Conservation (phyloP, 1,140 invertebrate genomes). For the Drosophila dunni region DNA sequence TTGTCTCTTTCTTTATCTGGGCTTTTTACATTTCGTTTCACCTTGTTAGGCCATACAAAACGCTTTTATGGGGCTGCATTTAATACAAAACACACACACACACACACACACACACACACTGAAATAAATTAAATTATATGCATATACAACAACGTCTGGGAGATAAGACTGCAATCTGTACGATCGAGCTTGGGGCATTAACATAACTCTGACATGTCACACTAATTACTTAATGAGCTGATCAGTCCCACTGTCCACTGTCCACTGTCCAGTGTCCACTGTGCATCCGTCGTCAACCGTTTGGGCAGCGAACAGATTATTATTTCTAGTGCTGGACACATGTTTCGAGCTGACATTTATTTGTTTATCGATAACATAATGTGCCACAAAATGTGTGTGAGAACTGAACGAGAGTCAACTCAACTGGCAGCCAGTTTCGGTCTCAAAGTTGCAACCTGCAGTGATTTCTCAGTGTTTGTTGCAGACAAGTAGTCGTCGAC, state of each 20-base stretch:
- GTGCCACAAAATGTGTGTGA: constrained; percentile 62
- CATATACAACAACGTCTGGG: constrained; percentile 41
- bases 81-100: constrained; percentile 31
- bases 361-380: constrained; percentile 65
- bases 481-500: constrained; percentile 13
- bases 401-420: constrained; percentile 3
- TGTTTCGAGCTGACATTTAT: constrained; percentile 67
- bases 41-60: constrained; percentile 76
- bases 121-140: constrained; percentile 76
- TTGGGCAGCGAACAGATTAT: constrained; percentile 8
- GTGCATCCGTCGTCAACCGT: neutral
- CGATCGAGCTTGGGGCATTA: constrained; percentile 62
- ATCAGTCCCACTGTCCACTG: constrained; percentile 29
- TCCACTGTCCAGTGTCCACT: constrained; percentile 1
- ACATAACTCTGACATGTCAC: constrained; percentile 84
- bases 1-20: constrained; percentile 51
- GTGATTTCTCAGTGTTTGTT: neutral
- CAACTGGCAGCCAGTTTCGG: constrained; percentile 19
- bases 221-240: constrained; percentile 84
- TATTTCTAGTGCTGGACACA: constrained; percentile 45
- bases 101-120: too few species aligned
- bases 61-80: constrained; percentile 61
- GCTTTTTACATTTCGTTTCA: constrained; percentile 77
- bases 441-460: neutral
- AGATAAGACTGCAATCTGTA: constrained; percentile 46